A percentile compares a stretch with the other conserved stretches of the same genome.
phyloP scores from a whole-genome alignment of 1,140 invertebrate genomes.

The Bactericera cockerelli region DNA sequence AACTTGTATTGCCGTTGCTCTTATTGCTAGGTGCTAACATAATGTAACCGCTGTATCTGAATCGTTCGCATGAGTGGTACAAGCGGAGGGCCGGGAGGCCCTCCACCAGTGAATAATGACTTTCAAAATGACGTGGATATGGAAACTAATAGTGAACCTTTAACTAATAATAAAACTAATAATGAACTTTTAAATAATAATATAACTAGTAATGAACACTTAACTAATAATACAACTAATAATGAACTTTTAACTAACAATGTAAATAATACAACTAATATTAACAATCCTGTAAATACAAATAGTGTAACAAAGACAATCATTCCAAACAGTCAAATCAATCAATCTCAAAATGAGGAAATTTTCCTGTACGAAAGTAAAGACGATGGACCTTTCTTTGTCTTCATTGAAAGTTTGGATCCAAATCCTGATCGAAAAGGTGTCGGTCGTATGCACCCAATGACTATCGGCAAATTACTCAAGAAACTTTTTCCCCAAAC shows the following conservation, averaged over 20 bases:
- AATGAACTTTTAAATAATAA: too few relatives aligned
- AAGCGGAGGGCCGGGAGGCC: neutral
- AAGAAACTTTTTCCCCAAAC: neutral
- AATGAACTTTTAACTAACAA: too few relatives aligned
- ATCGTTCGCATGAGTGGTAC: neutral
- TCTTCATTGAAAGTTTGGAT: neutral
- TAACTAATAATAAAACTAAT: too few relatives aligned
- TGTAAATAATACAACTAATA: neutral
- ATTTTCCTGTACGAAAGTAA: neutral
- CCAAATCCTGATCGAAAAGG: neutral
- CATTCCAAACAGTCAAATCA: too few relatives aligned
- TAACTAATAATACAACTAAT: neutral
- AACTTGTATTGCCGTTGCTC: neutral
- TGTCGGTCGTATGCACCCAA: constrained; percentile 1
- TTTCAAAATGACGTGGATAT: neutral
- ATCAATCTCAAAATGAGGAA: neutral
- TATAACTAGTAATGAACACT: neutral
- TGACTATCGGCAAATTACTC: neutral
- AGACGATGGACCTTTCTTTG: neutral
- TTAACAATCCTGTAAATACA: too few relatives aligned
- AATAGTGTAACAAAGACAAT: too few relatives aligned
- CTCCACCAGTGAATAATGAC: neutral
- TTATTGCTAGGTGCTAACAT: neutral
- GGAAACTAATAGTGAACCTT: too few relatives aligned
- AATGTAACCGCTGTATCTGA: neutral